Conservation (phyloP, 92 coral and sea anemone species). For the Ricordea florida region DNA sequence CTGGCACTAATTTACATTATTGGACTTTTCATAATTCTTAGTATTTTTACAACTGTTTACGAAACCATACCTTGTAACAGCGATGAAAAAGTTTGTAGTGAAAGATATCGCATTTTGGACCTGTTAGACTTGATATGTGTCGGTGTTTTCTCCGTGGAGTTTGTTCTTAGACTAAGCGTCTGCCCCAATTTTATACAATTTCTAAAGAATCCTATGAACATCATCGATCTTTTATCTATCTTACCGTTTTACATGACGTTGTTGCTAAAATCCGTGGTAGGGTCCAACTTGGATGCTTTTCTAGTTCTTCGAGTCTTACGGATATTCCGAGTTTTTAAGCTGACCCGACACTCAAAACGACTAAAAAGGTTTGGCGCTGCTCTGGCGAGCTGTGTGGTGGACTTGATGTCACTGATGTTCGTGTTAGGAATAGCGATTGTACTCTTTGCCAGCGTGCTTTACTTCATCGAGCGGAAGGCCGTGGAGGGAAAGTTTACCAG, state of each 20-base stretch:
- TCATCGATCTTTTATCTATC: conserved; percentile 90
- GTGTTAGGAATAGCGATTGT: conserved; percentile 82
- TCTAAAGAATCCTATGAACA: conserved; percentile 75
- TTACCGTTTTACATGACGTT: conserved; percentile 83
- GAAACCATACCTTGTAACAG: conserved; percentile 91
- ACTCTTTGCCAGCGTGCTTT: conserved; percentile 87
- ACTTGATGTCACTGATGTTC: conserved; percentile 79
- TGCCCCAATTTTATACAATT: conserved; percentile 71
- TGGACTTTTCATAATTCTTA: conserved; percentile 87
- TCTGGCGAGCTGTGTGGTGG: conserved; percentile 73
- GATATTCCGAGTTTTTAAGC: conserved; percentile 87
- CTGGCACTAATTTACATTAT: conserved; percentile 75
- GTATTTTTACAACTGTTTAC: conserved; percentile 88
- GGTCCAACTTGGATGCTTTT: conserved; percentile 82
- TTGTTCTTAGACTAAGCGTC: conserved; percentile 61
- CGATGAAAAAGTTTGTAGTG: conserved; percentile 57
- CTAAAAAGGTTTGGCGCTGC: conserved; percentile 89
- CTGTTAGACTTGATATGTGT: conserved; percentile 81
- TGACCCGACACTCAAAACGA: conserved; percentile 89
- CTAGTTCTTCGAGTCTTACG: conserved; percentile 91
- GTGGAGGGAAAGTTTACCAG: conserved; percentile 88
- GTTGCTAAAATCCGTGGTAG: conserved; percentile 60
- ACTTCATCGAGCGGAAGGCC: conserved; percentile 83
- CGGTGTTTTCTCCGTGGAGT: conserved; percentile 83
- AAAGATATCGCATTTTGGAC: conserved; percentile 70